Evolutionary conservation across 2,797 vertebrate species (phyloP).

Genomic region (Valencia hispanica): DNA sequence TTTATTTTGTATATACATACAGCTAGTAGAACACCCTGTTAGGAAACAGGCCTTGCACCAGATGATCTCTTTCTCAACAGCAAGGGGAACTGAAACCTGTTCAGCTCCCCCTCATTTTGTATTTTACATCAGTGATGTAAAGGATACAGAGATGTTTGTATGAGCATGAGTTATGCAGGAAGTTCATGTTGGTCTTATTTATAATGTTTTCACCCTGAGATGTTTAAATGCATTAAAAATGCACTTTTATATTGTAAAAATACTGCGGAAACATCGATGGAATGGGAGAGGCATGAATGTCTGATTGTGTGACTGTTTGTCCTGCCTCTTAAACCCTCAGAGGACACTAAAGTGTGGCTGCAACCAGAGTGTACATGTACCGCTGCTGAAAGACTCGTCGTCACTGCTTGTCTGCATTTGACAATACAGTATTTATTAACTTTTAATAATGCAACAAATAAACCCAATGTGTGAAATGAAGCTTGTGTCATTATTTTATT

Average conservation of each 20-base stretch:
- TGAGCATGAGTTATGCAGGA: slow-evolving; percentile 41
- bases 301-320: slow-evolving; percentile 35
- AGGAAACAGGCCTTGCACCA: slow-evolving; percentile 47
- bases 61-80: slow-evolving; percentile 48
- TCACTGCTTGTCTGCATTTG: slow-evolving; percentile 72
- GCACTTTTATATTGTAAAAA: slow-evolving; percentile 58
- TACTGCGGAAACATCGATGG: slow-evolving; percentile 23
- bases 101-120: slow-evolving; percentile 45
- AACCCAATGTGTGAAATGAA: slow-evolving; percentile 75
- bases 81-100: slow-evolving; percentile 44
- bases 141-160: slow-evolving; percentile 30
- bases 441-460: slow-evolving; percentile 76
- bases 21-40: slow-evolving; percentile 48
- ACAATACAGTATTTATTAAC: slow-evolving; percentile 68
- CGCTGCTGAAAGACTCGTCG: slow-evolving; percentile 61
- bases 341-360: slow-evolving; percentile 32
- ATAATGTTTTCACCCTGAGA: slow-evolving; percentile 30
- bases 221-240: slow-evolving; percentile 52
- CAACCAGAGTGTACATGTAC: slow-evolving; percentile 39
- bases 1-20: slow-evolving; percentile 41
- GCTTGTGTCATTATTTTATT: slow-evolving; percentile 7
- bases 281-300: slow-evolving; percentile 45
- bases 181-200: slow-evolving; percentile 27
- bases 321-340: slow-evolving; percentile 34
- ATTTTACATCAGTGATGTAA: slow-evolving; percentile 35